phyloP scores from a whole-genome alignment of 2,888 invertebrate species.

The Phasia obesa region DNA sequence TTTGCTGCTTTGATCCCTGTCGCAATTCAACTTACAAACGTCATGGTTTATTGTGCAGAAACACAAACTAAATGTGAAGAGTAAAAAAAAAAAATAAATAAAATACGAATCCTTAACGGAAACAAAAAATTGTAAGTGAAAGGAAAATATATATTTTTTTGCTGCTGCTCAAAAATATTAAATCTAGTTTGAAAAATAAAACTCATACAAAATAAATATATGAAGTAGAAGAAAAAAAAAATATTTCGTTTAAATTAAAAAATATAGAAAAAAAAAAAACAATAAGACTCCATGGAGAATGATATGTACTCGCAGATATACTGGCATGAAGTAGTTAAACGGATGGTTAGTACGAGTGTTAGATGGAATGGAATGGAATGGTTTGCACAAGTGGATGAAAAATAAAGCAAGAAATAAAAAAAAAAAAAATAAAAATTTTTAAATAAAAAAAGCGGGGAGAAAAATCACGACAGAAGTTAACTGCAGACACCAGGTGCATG shows the following conservation, averaged over 20 bases:
- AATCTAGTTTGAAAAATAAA: conserved; percentile 13
- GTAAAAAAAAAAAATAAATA: conserved; percentile 3
- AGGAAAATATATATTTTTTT: conserved; percentile 37
- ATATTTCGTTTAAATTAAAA: conserved; percentile 48
- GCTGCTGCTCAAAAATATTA: not conserved
- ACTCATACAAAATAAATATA: conserved; percentile 36
- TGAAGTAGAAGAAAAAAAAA: conserved; percentile 13
- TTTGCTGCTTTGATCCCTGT: conserved; percentile 51
- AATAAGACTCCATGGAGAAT: conserved; percentile 45
- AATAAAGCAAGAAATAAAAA: conserved; percentile 11
- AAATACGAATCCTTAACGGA: conserved; percentile 40
- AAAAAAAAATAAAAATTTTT: not conserved
- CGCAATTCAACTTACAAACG: conserved; percentile 28
- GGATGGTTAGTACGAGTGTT: conserved; percentile 7
- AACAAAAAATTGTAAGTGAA: conserved; percentile 56
- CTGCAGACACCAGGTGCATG: conserved; percentile 71
- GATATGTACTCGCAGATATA: conserved; percentile 40
- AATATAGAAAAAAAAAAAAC: conserved; percentile 13
- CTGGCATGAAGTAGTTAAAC: conserved; percentile 31
- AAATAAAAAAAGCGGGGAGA: conserved; percentile 2
- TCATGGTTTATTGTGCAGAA: conserved; percentile 64
- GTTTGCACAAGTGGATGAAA: not conserved
- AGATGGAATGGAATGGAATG: not conserved
- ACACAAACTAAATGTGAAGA: conserved; percentile 34
- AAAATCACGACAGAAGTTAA: conserved; percentile 65